Evolutionary conservation across 2,797 vertebrate species (phyloP).

Genomic region (Steatocranus sp.): DNA sequence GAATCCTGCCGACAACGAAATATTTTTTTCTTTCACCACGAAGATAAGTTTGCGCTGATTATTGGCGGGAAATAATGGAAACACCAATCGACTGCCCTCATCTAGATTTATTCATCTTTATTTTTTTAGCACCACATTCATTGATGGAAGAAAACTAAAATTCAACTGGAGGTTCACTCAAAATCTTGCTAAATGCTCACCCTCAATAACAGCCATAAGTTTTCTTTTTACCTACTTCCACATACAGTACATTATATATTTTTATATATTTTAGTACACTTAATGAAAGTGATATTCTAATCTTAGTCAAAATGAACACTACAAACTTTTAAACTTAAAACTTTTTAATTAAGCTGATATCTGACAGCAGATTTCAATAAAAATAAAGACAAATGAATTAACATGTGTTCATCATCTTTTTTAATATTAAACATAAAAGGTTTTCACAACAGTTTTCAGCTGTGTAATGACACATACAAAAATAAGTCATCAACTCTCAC

Average conservation of each 20-base stretch:
- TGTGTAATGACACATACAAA: not conserved
- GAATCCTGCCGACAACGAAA: conserved; percentile 69
- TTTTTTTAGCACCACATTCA: too few species aligned
- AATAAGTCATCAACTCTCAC: not conserved
- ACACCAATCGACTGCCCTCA: accelerated
- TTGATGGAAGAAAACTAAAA: not conserved
- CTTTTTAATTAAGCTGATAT: not conserved
- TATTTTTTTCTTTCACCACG: not conserved
- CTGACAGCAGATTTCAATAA: not conserved
- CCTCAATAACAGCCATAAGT: not conserved
- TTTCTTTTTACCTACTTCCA: not conserved
- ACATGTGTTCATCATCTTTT: not conserved
- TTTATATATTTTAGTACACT: not conserved
- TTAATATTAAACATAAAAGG: conserved; percentile 25
- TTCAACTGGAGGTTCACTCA: not conserved
- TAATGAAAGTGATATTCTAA: not conserved
- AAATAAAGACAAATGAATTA: not conserved
- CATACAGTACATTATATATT: not conserved
- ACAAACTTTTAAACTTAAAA: not conserved
- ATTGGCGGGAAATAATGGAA: not conserved
- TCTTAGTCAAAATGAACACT: not conserved
- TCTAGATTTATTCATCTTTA: not conserved
- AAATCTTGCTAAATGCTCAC: not conserved
- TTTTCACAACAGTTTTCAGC: not conserved
- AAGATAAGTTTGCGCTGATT: not conserved